Conservation (phyloP, 2,797 vertebrate species). For the Scleropages formosus region DNA sequence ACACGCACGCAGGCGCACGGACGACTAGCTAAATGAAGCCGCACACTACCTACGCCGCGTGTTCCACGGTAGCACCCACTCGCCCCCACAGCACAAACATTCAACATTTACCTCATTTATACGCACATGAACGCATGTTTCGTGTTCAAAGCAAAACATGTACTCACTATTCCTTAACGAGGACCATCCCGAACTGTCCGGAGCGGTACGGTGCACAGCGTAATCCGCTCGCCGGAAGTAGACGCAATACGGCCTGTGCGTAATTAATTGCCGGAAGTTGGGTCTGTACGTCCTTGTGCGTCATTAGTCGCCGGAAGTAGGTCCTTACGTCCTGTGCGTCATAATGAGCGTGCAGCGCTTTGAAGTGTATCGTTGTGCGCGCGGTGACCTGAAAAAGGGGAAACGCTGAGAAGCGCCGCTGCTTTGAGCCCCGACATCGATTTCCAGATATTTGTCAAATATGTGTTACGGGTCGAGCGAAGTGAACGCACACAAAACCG, state of each 20-base stretch:
- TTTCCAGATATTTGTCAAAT: too few species aligned
- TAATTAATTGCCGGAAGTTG: slow-evolving; percentile 27
- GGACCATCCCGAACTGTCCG: slow-evolving; percentile 53
- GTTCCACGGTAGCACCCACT: too few species aligned
- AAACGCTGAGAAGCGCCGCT: too few species aligned
- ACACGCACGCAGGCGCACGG: too few species aligned
- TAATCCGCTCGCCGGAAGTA: slow-evolving; percentile 47
- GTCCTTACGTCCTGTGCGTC: neutral
- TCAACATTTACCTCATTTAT: neutral
- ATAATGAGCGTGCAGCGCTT: neutral
- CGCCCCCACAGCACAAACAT: too few species aligned
- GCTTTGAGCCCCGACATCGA: too few species aligned
- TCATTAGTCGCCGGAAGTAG: slow-evolving; percentile 27
- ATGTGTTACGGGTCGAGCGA: too few species aligned
- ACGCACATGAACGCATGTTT: neutral
- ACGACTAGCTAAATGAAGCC: slow-evolving; percentile 28
- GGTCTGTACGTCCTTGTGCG: slow-evolving; percentile 41
- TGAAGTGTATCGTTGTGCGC: too few species aligned
- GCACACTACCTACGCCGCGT: too few species aligned
- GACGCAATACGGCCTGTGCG: slow-evolving; percentile 40
- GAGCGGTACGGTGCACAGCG: slow-evolving; percentile 50
- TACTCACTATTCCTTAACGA: slow-evolving; percentile 58
- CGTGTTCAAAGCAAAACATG: neutral
- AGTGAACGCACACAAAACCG: too few species aligned
- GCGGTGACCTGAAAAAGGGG: too few species aligned